These are phyloP conservation scores for Xiphophorus hellerii DNA, from an alignment of 2,113 vertebrate species.

Conservation along the genomic window DNA sequence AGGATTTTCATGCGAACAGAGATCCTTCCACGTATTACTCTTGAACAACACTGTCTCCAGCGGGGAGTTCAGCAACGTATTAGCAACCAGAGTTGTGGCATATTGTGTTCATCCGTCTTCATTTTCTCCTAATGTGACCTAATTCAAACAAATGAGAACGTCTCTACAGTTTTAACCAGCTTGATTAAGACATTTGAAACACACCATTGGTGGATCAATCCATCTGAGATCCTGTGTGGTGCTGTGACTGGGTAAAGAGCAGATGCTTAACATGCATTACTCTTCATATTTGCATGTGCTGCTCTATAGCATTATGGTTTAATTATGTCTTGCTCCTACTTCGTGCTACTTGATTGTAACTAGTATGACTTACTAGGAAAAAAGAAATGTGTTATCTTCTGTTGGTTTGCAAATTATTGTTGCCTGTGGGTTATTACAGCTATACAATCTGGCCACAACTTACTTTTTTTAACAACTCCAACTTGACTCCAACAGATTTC, in stretches of 20 bases:
- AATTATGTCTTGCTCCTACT: constrained; percentile 6
- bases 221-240: constrained; percentile 20
- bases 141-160: constrained; percentile 71
- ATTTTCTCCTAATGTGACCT: constrained; percentile 66
- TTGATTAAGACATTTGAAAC: constrained; percentile 58
- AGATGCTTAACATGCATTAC: constrained; percentile 26
- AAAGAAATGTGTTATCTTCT: constrained; percentile 16
- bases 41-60: constrained; percentile 11
- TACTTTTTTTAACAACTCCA: constrained; percentile 7
- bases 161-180: constrained; percentile 45
- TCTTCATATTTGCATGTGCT: constrained; percentile 4
- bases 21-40: neutral
- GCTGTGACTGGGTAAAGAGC: constrained; percentile 10
- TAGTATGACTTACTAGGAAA: constrained; percentile 3
- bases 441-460: constrained; percentile 3
- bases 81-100: constrained; percentile 35
- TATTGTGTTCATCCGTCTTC: constrained; percentile 68
- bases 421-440: constrained; percentile 29
- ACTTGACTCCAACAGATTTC: constrained; percentile 79
- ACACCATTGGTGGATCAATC: constrained; percentile 49
- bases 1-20: neutral
- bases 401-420: constrained; percentile 14
- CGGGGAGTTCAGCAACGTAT: constrained; percentile 21
- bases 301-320: neutral
- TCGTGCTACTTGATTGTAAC: neutral